Evolutionary conservation across 2,797 vertebrate genomes (phyloP).

Genomic region (Hippocampus kuda): DNA sequence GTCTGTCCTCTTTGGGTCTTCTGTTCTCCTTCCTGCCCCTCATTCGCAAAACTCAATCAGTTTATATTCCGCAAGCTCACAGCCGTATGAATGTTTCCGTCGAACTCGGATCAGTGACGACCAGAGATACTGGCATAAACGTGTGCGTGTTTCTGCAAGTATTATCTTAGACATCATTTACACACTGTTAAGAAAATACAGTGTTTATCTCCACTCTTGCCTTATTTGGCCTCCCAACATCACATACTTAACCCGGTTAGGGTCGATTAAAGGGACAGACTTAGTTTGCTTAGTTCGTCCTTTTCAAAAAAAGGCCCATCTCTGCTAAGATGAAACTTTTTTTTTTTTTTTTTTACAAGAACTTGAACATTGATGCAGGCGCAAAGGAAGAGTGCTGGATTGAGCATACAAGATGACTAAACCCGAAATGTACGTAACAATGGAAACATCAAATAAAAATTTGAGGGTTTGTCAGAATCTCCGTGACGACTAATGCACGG

Average conservation of each 20-base stretch:
- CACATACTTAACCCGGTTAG: no score
- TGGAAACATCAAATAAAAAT: background rate
- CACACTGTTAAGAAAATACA: no score
- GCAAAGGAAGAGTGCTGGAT: background rate
- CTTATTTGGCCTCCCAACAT: no score
- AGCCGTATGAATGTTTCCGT: slow-evolving; percentile 27
- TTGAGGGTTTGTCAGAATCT: background rate
- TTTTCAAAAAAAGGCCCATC: no score
- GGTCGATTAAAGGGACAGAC: no score
- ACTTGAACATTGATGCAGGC: background rate
- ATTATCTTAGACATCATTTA: no score
- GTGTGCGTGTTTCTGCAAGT: background rate
- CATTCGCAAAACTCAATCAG: background rate
- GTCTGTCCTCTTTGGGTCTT: slow-evolving; percentile 23
- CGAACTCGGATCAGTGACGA: background rate
- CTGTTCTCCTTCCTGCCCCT: slow-evolving; percentile 24
- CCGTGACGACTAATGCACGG: background rate
- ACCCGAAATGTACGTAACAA: background rate
- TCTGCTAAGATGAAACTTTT: no score
- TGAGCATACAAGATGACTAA: background rate
- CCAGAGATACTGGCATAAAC: background rate
- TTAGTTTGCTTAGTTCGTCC: no score
- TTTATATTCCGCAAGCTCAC: slow-evolving; percentile 4
- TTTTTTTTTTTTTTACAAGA: background rate
- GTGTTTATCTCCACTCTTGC: no score